These are phyloP conservation scores for Orientallactaga bullata DNA, from an alignment of 2,113 vertebrate species.

Conservation along the genomic window DNA sequence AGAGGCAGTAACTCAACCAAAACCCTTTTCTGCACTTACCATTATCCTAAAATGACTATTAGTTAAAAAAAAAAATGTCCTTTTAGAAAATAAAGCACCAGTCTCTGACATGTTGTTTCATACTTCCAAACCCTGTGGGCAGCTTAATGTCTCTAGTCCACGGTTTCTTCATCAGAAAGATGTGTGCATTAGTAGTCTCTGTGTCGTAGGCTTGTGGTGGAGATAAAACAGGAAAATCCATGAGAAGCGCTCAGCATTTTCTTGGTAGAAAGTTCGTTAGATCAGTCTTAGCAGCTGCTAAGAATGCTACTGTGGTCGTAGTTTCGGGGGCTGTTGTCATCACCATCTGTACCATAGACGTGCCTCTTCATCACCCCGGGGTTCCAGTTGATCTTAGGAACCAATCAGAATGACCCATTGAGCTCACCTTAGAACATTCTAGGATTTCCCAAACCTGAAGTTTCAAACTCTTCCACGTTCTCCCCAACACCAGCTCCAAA, in stretches of 20 bases:
- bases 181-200: background rate
- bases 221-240: background rate
- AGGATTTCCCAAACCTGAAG: too few relatives aligned
- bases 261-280: background rate
- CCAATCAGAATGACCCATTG: too few relatives aligned
- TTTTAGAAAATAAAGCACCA: background rate
- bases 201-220: background rate
- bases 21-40: background rate
- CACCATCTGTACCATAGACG: background rate
- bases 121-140: background rate
- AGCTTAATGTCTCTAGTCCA: background rate
- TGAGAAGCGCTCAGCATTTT: background rate
- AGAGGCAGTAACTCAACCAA: background rate
- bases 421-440: too few relatives aligned
- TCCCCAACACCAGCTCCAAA: too few relatives aligned
- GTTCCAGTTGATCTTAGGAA: background rate
- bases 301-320: background rate
- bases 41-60: background rate
- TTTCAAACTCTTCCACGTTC: too few relatives aligned
- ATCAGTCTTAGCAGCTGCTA: background rate
- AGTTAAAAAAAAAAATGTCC: conserved; percentile 38
- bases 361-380: background rate
- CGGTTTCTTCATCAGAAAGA: background rate
- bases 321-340: background rate
- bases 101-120: background rate